These are phyloP conservation scores for Eurystomus gularis DNA, from an alignment of 2,113 vertebrate species.

Conservation along the genomic window DNA sequence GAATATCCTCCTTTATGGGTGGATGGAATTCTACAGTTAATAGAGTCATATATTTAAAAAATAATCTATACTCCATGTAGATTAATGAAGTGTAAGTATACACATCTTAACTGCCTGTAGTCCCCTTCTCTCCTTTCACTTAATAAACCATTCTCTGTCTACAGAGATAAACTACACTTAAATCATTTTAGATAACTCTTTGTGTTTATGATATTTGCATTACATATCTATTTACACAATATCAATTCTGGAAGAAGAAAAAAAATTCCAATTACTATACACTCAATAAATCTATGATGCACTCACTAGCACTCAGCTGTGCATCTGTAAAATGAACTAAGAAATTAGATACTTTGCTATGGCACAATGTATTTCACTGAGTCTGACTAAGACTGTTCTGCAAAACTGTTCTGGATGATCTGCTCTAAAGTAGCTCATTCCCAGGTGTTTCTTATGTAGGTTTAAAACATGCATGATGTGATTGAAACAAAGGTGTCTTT, in stretches of 20 bases:
- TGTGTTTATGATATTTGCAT: background rate
- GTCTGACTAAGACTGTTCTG: too few species aligned
- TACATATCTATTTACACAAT: background rate
- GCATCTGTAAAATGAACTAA: background rate
- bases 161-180: background rate
- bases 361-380: background rate
- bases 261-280: background rate
- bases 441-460: background rate
- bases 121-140: background rate
- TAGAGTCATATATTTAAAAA: background rate
- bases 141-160: background rate
- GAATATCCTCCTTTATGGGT: background rate
- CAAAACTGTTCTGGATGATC: constrained; percentile 12
- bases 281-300: background rate
- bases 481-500: constrained; percentile 37
- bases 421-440: constrained; percentile 18
- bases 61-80: background rate
- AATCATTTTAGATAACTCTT: background rate
- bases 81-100: background rate
- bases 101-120: background rate
- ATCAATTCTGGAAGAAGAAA: background rate
- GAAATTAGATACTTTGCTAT: background rate
- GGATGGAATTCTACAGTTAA: background rate
- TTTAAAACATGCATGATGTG: background rate
- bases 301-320: background rate